Evolutionary conservation across 1,140 invertebrate species (phyloP).

Genomic region (Penaeus indicus): DNA sequence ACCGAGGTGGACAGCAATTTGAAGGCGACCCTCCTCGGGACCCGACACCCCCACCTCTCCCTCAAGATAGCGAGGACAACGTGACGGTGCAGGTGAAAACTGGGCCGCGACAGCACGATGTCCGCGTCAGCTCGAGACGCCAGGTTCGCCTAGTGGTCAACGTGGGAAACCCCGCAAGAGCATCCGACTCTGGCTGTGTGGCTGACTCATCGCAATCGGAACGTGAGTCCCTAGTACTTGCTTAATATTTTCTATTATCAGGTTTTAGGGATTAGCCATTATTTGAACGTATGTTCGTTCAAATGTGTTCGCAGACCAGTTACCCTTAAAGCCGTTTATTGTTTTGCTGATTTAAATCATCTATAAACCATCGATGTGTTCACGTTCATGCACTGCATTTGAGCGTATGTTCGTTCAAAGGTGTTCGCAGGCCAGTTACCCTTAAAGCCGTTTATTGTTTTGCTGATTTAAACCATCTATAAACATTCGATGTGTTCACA

Average conservation of each 20-base stretch:
- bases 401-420: too few species aligned
- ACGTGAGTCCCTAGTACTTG: conserved; percentile 8
- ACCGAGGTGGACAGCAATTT: conserved; percentile 36
- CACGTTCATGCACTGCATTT: too few species aligned
- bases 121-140: conserved; percentile 45
- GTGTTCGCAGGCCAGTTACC: too few species aligned
- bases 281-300: too few species aligned
- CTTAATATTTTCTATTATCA: not conserved
- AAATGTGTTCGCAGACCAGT: too few species aligned
- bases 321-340: too few species aligned
- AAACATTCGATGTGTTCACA: too few species aligned
- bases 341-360: too few species aligned
- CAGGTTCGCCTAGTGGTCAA: conserved; percentile 57
- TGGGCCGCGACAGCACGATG: conserved; percentile 54
- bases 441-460: too few species aligned
- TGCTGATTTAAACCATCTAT: too few species aligned
- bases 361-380: too few species aligned
- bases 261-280: too few species aligned
- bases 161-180: conserved; percentile 35
- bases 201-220: conserved; percentile 38
- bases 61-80: conserved; percentile 26
- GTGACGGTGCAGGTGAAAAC: conserved; percentile 55
- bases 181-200: conserved; percentile 48
- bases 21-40: not conserved
- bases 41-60: not conserved